Evolutionary conservation across 2,797 vertebrate genomes (phyloP).

Genomic region (Gila robusta): DNA sequence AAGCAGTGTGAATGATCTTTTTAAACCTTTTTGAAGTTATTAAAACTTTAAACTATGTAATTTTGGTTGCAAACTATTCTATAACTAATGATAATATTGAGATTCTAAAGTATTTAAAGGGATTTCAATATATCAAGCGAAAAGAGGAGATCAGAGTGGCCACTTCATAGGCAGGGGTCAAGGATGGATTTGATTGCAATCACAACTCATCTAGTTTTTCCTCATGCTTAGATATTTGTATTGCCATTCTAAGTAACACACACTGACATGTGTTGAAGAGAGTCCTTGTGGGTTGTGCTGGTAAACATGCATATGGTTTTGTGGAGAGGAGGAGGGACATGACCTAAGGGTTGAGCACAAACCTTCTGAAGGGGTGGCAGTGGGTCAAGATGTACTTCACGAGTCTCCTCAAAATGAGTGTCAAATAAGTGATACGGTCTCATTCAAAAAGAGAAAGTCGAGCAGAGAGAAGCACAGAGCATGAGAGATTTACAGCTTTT

Average conservation of each 20-base stretch:
- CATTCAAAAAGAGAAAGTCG: not conserved
- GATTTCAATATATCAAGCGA: not conserved
- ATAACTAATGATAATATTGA: not conserved
- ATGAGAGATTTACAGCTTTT: conserved; percentile 41
- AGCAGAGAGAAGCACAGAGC: conserved; percentile 1
- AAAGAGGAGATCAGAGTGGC: conserved; percentile 40
- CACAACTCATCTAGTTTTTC: conserved; percentile 10
- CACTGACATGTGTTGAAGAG: not conserved
- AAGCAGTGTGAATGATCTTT: not conserved
- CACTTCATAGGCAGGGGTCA: conserved; percentile 28
- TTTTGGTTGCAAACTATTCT: not conserved
- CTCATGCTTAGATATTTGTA: not conserved
- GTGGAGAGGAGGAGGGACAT: conserved; percentile 13
- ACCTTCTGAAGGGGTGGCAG: not conserved
- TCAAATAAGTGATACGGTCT: not conserved
- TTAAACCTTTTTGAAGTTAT: not conserved
- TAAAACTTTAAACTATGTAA: not conserved
- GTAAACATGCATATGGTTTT: conserved; percentile 13
- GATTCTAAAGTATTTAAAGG: not conserved
- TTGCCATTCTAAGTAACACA: not conserved
- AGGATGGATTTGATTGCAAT: conserved; percentile 48
- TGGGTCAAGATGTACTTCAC: conserved; percentile 43
- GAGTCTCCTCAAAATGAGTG: conserved; percentile 13
- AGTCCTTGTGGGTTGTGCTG: not conserved
- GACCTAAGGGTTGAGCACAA: conserved; percentile 22